Conservation (phyloP, 2,888 invertebrate species). For the Parnassius orleans region DNA sequence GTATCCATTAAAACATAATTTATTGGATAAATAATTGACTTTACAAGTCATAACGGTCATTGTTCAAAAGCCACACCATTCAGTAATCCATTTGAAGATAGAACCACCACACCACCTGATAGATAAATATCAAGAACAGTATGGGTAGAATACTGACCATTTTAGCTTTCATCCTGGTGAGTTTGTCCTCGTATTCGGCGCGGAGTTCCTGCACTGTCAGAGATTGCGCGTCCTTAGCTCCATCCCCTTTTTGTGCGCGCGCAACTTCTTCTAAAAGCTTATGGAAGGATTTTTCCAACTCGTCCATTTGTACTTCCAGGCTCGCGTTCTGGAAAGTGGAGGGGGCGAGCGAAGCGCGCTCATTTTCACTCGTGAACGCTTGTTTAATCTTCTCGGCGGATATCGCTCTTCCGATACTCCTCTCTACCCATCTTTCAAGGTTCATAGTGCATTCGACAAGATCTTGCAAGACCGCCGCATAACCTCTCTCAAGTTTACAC, state of each 20-base stretch:
- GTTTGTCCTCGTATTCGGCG: slow-evolving; percentile 86
- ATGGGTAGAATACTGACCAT: slow-evolving; percentile 85
- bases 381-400: slow-evolving; percentile 67
- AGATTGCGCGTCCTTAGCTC: slow-evolving; percentile 50
- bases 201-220: slow-evolving; percentile 78
- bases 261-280: slow-evolving; percentile 60
- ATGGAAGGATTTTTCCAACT: slow-evolving; percentile 67
- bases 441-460: slow-evolving; percentile 62
- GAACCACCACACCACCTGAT: slow-evolving; percentile 77
- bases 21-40: slow-evolving; percentile 45
- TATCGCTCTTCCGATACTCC: slow-evolving; percentile 53
- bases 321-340: slow-evolving; percentile 59
- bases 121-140: slow-evolving; percentile 69
- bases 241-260: slow-evolving; percentile 52
- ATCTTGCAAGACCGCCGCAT: slow-evolving; percentile 68
- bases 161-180: slow-evolving; percentile 89
- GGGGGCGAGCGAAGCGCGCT: slow-evolving; percentile 47
- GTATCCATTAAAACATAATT: slow-evolving; percentile 62
- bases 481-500: slow-evolving; percentile 63
- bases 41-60: slow-evolving; percentile 49
- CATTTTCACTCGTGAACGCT: slow-evolving; percentile 56
- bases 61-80: slow-evolving; percentile 45
- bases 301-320: slow-evolving; percentile 63
- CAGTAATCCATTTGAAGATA: slow-evolving; percentile 65
- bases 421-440: slow-evolving; percentile 68